A percentile compares a stretch with the other conserved stretches of the same genome.
Conservation (phyloP, 2,888 invertebrate species). For the Napeogenes inachia region DNA sequence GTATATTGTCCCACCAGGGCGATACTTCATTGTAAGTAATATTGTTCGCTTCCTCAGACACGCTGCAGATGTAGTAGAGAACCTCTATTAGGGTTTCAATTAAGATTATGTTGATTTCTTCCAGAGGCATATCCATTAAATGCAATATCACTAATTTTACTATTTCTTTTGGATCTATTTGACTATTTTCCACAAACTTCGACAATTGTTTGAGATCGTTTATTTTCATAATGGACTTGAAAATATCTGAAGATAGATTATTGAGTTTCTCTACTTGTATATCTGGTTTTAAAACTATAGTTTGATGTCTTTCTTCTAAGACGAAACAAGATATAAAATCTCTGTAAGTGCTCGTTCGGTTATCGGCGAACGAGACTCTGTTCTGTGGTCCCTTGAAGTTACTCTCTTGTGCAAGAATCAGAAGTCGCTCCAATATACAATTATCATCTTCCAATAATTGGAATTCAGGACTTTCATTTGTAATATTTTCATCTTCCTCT, state of each 20-base stretch:
- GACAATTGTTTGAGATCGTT: slow-evolving; percentile 44
- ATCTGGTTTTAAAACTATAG: slow-evolving; percentile 49
- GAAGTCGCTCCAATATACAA: slow-evolving; percentile 79
- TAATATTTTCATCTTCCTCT: slow-evolving; percentile 17
- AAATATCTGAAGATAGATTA: slow-evolving; percentile 53
- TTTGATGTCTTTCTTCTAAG: slow-evolving; percentile 52
- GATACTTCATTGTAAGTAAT: slow-evolving; percentile 84
- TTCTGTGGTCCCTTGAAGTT: slow-evolving; percentile 60
- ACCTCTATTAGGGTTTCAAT: slow-evolving; percentile 83
- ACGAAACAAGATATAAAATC: slow-evolving; percentile 78
- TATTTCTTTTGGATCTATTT: slow-evolving; percentile 78
- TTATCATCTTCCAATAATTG: slow-evolving; percentile 76
- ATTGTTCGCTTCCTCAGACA: slow-evolving; percentile 78
- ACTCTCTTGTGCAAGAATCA: slow-evolving; percentile 76
- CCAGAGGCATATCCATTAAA: slow-evolving; percentile 81
- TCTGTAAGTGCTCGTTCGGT: slow-evolving; percentile 64
- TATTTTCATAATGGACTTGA: slow-evolving; percentile 69
- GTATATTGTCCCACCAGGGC: slow-evolving; percentile 88
- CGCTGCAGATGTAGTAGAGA: slow-evolving; percentile 80
- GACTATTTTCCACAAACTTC: slow-evolving; percentile 49
- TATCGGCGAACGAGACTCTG: slow-evolving; percentile 78
- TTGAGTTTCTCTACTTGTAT: slow-evolving; percentile 49
- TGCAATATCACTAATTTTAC: slow-evolving; percentile 83
- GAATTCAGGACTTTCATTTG: slow-evolving; percentile 36
- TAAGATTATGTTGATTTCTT: slow-evolving; percentile 71